Base-by-base conservation (phyloP, 1,140 invertebrate genomes). In the Chelonus insularis region DNA sequence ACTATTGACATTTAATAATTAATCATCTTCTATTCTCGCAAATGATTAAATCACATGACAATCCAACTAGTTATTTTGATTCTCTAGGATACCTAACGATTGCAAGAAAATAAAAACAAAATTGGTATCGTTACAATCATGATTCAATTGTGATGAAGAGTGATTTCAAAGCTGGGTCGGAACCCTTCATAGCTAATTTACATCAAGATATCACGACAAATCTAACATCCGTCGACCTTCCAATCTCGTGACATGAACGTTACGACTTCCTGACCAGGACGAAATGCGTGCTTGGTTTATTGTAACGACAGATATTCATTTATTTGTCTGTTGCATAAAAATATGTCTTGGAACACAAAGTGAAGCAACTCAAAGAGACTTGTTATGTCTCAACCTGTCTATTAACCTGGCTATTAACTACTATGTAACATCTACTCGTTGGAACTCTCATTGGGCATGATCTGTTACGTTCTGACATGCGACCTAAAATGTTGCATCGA, bases 161-260 rank as follows among this genome's bases (percentile, higher is more conserved):
- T 43, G 41, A 43, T 43, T 43, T 18, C 16, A 43, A 43, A 43
- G 12, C 41, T 16, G 16, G 41, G 41, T 43, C 41, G 16, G 41
- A 16, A 20, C 41, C 41, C 41, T 16, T 16, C 41, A 16, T 39
- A 18, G 41, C 41, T 43, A 43, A 43, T 43, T 43, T 43, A 43
- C 12, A 43, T 43, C 41, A 43, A 43, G 41, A 43, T 43, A 43
- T 43, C 41, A 43, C 14, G 41, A 43, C 41, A 43, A 43, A 43
- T 43, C 41, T 43, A 43, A 18, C 41, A 43, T 43, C 41, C 41
- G 41, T 43, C 41, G 41, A 43, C 41, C 41, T 43, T 43, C 41
- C 41, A 16, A 43, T 43, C 41, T 43, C 41, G 16, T 43, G 41
- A 43, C 41, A 43, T 43, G 16, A 43, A 43, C 14, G 41, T 43